These are phyloP conservation scores for Drosophila melanica DNA, from an alignment of 1,140 invertebrate genomes.

Conservation along the genomic window DNA sequence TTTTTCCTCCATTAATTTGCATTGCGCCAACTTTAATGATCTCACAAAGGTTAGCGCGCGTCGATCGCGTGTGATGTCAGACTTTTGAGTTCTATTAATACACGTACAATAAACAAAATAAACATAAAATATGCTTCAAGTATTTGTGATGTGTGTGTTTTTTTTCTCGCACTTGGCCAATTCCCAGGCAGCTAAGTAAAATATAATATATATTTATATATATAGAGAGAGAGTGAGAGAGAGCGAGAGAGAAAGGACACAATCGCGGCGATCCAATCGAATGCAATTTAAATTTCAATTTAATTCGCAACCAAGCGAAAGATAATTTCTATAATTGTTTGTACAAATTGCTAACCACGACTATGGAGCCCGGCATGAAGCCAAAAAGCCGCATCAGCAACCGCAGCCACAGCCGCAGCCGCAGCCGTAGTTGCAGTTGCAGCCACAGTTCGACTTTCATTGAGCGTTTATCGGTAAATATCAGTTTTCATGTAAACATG, in stretches of 20 bases:
- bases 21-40: conserved; percentile 48
- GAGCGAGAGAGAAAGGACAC: conserved; percentile 27
- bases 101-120: conserved; percentile 40
- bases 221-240: conserved; percentile 20
- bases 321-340: conserved; percentile 83
- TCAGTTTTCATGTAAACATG: conserved; percentile 82
- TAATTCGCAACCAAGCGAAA: conserved; percentile 73
- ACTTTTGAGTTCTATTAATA: conserved; percentile 75
- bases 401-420: conserved; percentile 32
- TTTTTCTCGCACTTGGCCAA: conserved; percentile 33
- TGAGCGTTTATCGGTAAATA: conserved; percentile 78
- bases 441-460: conserved; percentile 63
- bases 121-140: conserved; percentile 40
- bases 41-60: conserved; percentile 64
- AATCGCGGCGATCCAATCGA: conserved; percentile 63
- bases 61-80: conserved; percentile 71
- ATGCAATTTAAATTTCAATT: conserved; percentile 83
- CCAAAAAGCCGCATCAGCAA: conserved; percentile 33
- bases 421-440: conserved; percentile 31
- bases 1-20: conserved; percentile 38
- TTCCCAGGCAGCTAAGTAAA: conserved; percentile 7
- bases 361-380: conserved; percentile 40
- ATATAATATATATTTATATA: no score
- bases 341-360: conserved; percentile 79
- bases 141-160: conserved; percentile 36